Percentiles rank a stretch among this genome's conserved stretches.
Evolutionary conservation across 2,797 vertebrate species (phyloP).

Genomic region (Ceyx erithaca): DNA sequence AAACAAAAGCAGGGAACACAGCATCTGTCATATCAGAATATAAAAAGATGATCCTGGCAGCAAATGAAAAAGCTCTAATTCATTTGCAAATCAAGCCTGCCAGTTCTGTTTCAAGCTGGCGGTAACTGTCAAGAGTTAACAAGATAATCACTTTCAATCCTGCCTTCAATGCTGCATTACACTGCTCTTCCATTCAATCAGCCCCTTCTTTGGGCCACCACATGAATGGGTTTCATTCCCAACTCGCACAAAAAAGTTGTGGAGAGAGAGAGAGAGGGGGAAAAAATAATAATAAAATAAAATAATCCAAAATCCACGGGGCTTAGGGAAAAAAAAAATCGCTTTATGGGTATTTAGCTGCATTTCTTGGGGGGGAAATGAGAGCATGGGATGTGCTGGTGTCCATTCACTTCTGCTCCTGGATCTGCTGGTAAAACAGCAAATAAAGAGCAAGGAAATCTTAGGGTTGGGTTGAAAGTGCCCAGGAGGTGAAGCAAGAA

Average conservation of each 20-base stretch:
- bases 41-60: constrained; percentile 99
- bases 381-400: constrained; percentile 86
- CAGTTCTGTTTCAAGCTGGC: constrained; percentile 94
- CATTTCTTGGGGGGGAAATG: constrained; percentile 84
- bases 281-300: constrained; percentile 42
- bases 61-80: constrained; percentile 94
- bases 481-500: too few species aligned
- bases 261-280: background rate
- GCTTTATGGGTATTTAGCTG: constrained; percentile 88
- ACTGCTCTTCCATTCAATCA: constrained; percentile 92
- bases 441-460: constrained; percentile 48
- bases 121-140: constrained; percentile 99
- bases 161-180: constrained; percentile 95
- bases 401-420: constrained; percentile 87
- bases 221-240: constrained; percentile 93
- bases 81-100: constrained; percentile 99
- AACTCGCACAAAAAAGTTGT: constrained; percentile 87
- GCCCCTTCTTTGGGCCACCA: constrained; percentile 89
- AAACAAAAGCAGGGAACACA: constrained; percentile 92
- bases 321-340: constrained; percentile 82
- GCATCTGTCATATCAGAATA: constrained; percentile 99
- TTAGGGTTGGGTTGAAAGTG: background rate
- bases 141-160: constrained; percentile 99
- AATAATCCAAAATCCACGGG: constrained; percentile 78
- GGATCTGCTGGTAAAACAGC: constrained; percentile 61